Base-by-base conservation (phyloP, 2,888 invertebrate species). In the Plebejus melissa region DNA sequence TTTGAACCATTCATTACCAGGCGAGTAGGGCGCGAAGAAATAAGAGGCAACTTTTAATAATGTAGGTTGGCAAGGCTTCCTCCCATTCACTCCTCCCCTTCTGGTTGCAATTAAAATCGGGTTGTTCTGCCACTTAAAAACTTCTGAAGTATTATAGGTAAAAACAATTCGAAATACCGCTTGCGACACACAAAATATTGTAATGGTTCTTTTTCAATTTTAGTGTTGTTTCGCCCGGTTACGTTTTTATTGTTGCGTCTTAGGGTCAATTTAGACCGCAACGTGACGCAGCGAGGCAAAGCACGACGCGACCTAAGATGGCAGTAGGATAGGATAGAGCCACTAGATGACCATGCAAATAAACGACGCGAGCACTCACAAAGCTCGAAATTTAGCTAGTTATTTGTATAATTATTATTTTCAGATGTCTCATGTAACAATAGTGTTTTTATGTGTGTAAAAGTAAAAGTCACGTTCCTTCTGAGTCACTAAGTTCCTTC, bases 11-110 rank as follows among this genome's bases (percentile, higher is more conserved):
- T 90, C 88, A 88, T 90, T 90, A 69, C 46, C 22, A 28, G 4
- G 69, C 13, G 87, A 80, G 87, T 86, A 85, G 87, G 88, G 88
- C 84, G 84, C 85, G 82, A 86, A 83, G 84, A 83, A 78, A 87
- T 88, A 87, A 90, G 89, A 90, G 89, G 90, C 90, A 91, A 91
- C 90, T 92, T 91, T 91, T 91, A 90, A 91, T 92, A 92, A 91
- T 91, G 91, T 90, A 88, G 90, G 90, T 90, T 90, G 90, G 90
- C 89, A 89, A 89, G 90, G 84, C 88, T 91, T 90, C 90, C 90
- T 90, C 89, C 89, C 89, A 91, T 92, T 92, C 91, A 91, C 90
- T 90, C 89, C 90, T 89, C 91, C 91, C 90, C 89, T 90, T 91
- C 90, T 90, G 89, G 90, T 91, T 88, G 91, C 92, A 92, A 92